Evolutionary conservation across 2,797 vertebrate genomes (phyloP).

Genomic region (Gallinago nigripennis): DNA sequence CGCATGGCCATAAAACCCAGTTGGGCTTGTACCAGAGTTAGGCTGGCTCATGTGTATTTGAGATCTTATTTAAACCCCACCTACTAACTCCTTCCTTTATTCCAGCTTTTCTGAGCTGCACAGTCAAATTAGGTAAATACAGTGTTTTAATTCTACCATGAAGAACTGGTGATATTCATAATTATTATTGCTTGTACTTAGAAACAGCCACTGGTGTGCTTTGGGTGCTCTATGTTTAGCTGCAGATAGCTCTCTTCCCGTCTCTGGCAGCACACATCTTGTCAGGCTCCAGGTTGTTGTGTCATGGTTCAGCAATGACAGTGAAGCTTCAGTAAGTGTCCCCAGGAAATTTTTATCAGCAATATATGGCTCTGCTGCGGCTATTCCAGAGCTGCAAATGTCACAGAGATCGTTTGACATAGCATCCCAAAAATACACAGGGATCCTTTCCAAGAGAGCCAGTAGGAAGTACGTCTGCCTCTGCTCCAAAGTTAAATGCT

Average conservation of each 20-base stretch:
- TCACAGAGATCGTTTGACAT: slow-evolving; percentile 52
- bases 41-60: neutral
- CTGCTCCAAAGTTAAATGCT: neutral
- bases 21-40: neutral
- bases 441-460: slow-evolving; percentile 25
- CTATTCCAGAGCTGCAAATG: slow-evolving; percentile 56
- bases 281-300: neutral
- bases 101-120: neutral
- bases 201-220: neutral
- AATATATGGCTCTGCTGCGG: slow-evolving; percentile 7
- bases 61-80: neutral
- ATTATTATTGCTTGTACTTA: neutral
- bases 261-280: neutral
- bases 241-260: neutral
- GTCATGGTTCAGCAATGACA: slow-evolving; percentile 2
- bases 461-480: neutral
- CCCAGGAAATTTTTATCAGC: slow-evolving; percentile 10
- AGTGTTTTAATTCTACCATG: neutral
- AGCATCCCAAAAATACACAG: slow-evolving; percentile 64
- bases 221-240: slow-evolving; percentile 15
- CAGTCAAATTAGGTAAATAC: neutral
- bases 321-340: slow-evolving; percentile 1
- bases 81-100: neutral
- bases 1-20: neutral
- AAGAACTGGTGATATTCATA: neutral